Percentiles rank a stretch among this genome's conserved stretches.
Evolutionary conservation across 2,888 invertebrate genomes (phyloP).

Genomic region (Hemithea aestivaria): DNA sequence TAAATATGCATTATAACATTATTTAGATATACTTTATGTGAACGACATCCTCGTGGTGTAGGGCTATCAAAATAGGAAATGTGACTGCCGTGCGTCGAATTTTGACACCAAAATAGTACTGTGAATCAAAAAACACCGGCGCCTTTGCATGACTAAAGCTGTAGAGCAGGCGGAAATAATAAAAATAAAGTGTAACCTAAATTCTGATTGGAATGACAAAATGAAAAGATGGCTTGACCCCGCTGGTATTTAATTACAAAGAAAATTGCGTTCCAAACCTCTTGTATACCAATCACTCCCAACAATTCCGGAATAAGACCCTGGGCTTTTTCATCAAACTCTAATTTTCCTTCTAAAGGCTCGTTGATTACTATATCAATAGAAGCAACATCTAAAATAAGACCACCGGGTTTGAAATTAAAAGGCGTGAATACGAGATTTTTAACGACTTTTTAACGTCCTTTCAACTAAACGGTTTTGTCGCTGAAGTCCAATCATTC

Average conservation of each 20-base stretch:
- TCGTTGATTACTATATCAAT: constrained; percentile 2
- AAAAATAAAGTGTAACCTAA: constrained; percentile 17
- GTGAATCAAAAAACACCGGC: constrained; percentile 20
- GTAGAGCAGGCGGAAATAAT: constrained; percentile 23
- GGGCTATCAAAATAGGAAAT: constrained; percentile 13
- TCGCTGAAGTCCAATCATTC: constrained; percentile 42
- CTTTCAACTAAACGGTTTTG: constrained; percentile 42
- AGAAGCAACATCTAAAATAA: constrained; percentile 27
- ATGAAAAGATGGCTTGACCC: constrained; percentile 8
- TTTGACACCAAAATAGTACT: constrained; percentile 11
- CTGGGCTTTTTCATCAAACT: constrained; percentile 4
- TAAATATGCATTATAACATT: no score
- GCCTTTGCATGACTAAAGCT: constrained; percentile 23
- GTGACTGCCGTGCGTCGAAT: constrained; percentile 20
- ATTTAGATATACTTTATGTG: no score
- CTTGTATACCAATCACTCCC: constrained; percentile 2
- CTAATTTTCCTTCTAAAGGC: constrained; percentile 3
- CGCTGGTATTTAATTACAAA: constrained; percentile 4
- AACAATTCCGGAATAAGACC: constrained; percentile 3
- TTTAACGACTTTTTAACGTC: constrained; percentile 47
- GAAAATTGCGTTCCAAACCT: constrained; percentile 1
- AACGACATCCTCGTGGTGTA: no score
- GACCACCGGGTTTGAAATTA: constrained; percentile 33
- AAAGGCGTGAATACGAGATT: constrained; percentile 28
- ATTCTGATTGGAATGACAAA: constrained; percentile 15